These are phyloP conservation scores for Asarcornis scutulata DNA, from an alignment of 2,113 vertebrate genomes.

Conservation along the genomic window DNA sequence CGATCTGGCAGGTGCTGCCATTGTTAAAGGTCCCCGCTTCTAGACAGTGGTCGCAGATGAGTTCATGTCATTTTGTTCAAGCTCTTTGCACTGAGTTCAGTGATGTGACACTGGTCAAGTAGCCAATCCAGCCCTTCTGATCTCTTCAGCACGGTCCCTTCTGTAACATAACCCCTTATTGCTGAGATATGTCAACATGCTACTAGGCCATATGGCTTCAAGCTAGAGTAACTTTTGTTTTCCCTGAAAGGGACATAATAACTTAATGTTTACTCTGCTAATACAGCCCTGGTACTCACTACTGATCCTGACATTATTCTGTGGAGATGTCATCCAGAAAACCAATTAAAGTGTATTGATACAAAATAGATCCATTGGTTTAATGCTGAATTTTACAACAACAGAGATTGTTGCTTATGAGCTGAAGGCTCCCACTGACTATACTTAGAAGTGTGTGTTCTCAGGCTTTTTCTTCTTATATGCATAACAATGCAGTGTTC, in stretches of 20 bases:
- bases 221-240: conserved; percentile 51
- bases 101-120: conserved; percentile 72
- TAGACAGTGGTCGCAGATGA: conserved; percentile 78
- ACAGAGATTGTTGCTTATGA: background rate
- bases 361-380: background rate
- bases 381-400: background rate
- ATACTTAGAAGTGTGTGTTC: background rate
- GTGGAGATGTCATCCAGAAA: conserved; percentile 30
- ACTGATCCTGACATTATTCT: background rate
- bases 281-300: background rate
- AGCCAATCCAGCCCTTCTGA: conserved; percentile 59
- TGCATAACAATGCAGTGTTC: background rate
- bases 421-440: background rate
- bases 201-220: conserved; percentile 58
- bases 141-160: conserved; percentile 43
- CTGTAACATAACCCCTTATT: conserved; percentile 56
- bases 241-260: conserved; percentile 16
- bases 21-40: conserved; percentile 80
- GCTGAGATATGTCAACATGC: conserved; percentile 57
- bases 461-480: background rate
- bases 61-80: conserved; percentile 71
- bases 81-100: conserved; percentile 48
- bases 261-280: conserved; percentile 23
- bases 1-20: conserved; percentile 87
- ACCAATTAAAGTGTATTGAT: background rate